A percentile compares a stretch with the other conserved stretches of the same genome.
Evolutionary conservation across 2,888 invertebrate genomes (phyloP).

Genomic region (Hypena proboscidalis): DNA sequence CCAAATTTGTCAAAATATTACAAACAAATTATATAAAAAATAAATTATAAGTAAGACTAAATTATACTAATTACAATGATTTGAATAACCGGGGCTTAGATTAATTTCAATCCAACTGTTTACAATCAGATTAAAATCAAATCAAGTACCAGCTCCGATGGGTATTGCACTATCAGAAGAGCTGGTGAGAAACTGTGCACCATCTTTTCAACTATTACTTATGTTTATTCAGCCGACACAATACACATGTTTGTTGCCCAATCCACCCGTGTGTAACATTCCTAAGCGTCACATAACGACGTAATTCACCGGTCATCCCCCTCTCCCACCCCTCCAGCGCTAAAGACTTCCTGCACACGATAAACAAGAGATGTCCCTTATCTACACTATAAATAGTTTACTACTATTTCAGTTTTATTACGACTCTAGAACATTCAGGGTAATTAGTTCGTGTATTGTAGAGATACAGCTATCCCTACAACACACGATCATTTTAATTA

Average conservation of each 20-base stretch:
- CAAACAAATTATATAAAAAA: no score
- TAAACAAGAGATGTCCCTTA: slow-evolving; percentile 76
- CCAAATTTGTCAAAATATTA: no score
- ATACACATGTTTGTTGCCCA: slow-evolving; percentile 1
- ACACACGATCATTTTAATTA: not conserved
- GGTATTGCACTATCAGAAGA: no score
- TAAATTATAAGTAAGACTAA: no score
- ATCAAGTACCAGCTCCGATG: no score
- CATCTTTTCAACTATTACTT: no score
- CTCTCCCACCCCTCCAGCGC: slow-evolving; percentile 51
- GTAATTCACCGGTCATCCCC: slow-evolving; percentile 60
- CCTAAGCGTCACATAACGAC: slow-evolving; percentile 62
- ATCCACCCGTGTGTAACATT: slow-evolving; percentile 40
- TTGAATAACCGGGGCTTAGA: no score
- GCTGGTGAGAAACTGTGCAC: no score
- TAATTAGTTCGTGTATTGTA: slow-evolving; percentile 13
- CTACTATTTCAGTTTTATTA: slow-evolving; percentile 38
- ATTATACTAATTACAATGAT: no score
- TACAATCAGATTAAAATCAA: no score
- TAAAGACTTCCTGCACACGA: slow-evolving; percentile 74
- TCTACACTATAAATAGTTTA: slow-evolving; percentile 71
- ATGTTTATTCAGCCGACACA: not conserved
- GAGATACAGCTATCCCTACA: not conserved
- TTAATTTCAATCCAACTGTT: no score
- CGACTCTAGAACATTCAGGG: slow-evolving; percentile 22